These are phyloP conservation scores for Setophaga coronata DNA, from an alignment of 2,113 vertebrate species.

Conservation along the genomic window DNA sequence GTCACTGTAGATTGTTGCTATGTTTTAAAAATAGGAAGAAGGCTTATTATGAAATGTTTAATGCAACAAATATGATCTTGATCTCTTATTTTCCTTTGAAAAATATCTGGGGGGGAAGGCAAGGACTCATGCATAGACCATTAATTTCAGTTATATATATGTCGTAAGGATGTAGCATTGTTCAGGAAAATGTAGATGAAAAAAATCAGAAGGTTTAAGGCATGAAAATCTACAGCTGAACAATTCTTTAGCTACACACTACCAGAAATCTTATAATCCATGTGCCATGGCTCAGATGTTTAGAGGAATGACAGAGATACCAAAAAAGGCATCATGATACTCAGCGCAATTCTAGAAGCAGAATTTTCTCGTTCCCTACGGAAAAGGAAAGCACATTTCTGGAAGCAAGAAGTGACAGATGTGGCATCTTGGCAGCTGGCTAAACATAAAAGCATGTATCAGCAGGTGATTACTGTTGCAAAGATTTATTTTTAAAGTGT, in stretches of 20 bases:
- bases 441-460: constrained; percentile 24
- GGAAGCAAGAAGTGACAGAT: constrained; percentile 49
- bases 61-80: neutral
- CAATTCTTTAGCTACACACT: neutral
- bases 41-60: neutral
- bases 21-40: neutral
- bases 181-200: neutral
- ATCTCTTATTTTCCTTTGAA: neutral
- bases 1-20: neutral
- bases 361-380: constrained; percentile 26
- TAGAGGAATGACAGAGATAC: constrained; percentile 31
- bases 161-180: neutral
- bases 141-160: neutral
- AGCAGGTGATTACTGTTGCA: constrained; percentile 30
- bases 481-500: constrained; percentile 44
- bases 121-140: neutral
- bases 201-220: neutral
- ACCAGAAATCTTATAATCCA: neutral
- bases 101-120: neutral
- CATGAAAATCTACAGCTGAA: neutral
- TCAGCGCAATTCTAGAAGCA: neutral
- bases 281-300: neutral
- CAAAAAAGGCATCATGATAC: constrained; percentile 53
- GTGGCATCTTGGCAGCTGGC: constrained; percentile 54
- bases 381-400: constrained; percentile 39